phyloP scores from a whole-genome alignment of 2,797 vertebrate species.

The Hypotaenidia philippensis region DNA sequence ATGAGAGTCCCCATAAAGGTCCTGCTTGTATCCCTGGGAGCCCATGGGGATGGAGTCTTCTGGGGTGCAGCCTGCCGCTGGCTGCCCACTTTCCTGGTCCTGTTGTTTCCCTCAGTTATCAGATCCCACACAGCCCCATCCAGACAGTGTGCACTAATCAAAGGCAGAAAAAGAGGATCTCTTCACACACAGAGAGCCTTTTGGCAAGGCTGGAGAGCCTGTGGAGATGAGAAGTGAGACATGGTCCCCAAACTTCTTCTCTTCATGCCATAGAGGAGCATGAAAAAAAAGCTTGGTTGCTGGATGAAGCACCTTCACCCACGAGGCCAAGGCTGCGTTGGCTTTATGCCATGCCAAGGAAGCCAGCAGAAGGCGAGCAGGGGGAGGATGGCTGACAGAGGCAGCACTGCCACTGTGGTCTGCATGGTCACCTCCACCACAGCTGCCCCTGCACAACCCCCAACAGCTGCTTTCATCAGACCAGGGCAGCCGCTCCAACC shows the following conservation, averaged over 20 bases:
- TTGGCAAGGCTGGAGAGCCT: background rate
- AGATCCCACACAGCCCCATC: background rate
- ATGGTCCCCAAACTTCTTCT: background rate
- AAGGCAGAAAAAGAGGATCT: background rate
- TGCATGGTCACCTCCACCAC: background rate
- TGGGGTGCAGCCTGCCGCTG: background rate
- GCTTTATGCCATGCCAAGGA: background rate
- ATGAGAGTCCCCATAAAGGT: background rate
- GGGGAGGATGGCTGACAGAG: background rate
- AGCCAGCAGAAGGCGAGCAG: background rate
- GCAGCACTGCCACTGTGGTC: background rate
- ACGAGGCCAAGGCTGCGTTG: background rate
- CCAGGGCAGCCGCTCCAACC: accelerated
- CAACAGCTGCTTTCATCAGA: background rate
- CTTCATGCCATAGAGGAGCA: background rate
- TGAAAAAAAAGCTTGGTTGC: background rate
- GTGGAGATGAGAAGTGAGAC: background rate
- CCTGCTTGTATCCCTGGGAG: accelerated
- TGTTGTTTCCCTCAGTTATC: background rate
- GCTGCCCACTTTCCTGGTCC: background rate
- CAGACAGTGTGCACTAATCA: background rate
- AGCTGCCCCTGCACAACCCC: background rate
- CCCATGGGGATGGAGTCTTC: accelerated
- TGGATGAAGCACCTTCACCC: background rate
- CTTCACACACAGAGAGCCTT: background rate